Conservation (phyloP, 2,113 vertebrate genomes). For the Ancistrus triradiatus region DNA sequence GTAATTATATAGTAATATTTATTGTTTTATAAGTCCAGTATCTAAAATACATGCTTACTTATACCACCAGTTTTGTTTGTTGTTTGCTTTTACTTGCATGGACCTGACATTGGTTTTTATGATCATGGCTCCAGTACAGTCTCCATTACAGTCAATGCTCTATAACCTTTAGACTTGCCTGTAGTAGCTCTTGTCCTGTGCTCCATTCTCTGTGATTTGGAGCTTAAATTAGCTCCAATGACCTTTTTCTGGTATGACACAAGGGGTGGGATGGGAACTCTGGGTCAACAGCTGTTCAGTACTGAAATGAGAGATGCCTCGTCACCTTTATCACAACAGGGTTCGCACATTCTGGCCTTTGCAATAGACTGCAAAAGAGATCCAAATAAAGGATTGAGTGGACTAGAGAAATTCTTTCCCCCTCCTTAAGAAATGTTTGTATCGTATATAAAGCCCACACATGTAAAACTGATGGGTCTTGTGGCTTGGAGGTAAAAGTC, state of each 20-base stretch:
- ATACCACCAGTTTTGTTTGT: no score
- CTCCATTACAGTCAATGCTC: background rate
- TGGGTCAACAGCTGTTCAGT: slow-evolving; percentile 62
- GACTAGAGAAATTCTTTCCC: background rate
- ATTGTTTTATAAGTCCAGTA: no score
- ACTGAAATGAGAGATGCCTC: slow-evolving; percentile 63
- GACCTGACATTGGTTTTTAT: no score
- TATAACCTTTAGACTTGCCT: slow-evolving; percentile 35
- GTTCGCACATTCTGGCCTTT: slow-evolving; percentile 56
- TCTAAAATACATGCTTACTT: no score
- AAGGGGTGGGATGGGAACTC: slow-evolving; percentile 45
- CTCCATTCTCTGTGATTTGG: slow-evolving; percentile 43
- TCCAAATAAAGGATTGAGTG: slow-evolving; percentile 26
- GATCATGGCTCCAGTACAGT: no score
- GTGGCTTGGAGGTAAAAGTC: no score
- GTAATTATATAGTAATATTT: no score
- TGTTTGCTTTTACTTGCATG: no score
- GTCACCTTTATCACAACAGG: slow-evolving; percentile 50
- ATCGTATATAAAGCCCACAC: no score
- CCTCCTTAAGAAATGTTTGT: background rate
- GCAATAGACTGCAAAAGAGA: slow-evolving; percentile 16
- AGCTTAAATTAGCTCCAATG: slow-evolving; percentile 66
- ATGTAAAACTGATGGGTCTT: no score
- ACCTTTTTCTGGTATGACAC: slow-evolving; percentile 68
- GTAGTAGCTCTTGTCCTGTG: slow-evolving; percentile 16